Evolutionary conservation across 2,888 invertebrate species (phyloP), one percentile per base, ranked within the genome.

Genomic region (Lymantria monacha): DNA sequence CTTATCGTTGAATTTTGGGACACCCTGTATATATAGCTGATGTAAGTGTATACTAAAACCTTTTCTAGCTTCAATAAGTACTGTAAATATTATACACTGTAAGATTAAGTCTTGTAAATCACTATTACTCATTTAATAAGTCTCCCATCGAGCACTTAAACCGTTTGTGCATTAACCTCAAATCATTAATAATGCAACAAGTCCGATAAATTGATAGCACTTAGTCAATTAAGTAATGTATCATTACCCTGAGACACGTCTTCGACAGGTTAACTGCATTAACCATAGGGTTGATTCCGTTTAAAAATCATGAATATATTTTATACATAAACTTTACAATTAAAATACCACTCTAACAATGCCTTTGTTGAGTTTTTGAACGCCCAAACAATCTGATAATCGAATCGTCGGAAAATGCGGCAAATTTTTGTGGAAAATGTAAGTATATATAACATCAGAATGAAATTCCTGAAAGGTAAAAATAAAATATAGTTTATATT

Each of bases 171-270:
- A 37, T 12, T 40, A 52, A 41, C 50, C 22, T 49, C 33, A 48
- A 14, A 48, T 51, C 42, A 55, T 44, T 48, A 59, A 59, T 64
- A 64, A 57, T 47, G 41, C 44, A 52, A 51, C 53, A 44, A 49
- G 36, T 48, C 44, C 47, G 60, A 60, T 56, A 57, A 47, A 44
- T 61, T 55, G 57, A 70, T 63, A 51, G 42, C 44, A 22, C 41
- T 51, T 42, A 63, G 66, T 61, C 71, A 59, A 37, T 37, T 51
- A 49, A 55, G 57, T 52, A 44, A 56, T 44, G 49, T 31, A 65
- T 67, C 56, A 61, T 67, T 67, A 67, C 12, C 44, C 48, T 47
- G 40, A 56, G 31, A 12, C 36, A 31, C 44, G 53, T 30, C 45
- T 46, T 30, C 42, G 48, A 45, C 52, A 55, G 49, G 13, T 51